Base-by-base conservation (phyloP, 1,140 invertebrate species). In the Notospermus geniculatus region DNA sequence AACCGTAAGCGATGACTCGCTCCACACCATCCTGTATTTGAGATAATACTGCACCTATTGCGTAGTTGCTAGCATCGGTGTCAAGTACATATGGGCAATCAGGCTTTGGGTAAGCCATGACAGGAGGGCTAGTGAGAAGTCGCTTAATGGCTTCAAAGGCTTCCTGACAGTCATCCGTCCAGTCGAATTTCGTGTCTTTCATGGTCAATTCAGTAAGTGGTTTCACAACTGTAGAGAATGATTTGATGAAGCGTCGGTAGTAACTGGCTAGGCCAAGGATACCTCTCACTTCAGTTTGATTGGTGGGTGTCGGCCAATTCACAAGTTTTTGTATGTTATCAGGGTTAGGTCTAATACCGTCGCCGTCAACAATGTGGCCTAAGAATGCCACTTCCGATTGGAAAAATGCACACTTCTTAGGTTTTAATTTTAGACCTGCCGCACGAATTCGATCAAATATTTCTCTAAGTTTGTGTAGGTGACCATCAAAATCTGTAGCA, bases 11-110 rank as follows among this genome's bases (percentile, higher is more conserved):
- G n/a, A n/a, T n/a, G n/a, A 61, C 62, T 4, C 59, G 19, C n/a
- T 67, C 62, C 13, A 56, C 56, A n/a, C 71, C 71, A 45, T 73
- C 66, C 13, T 71, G 58, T 15, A 70, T 63, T 69, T 84, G 82
- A 19, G 72, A 71, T 17, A 84, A 56, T 9, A 82, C 73, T 22
- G 77, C 82, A 17, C 73, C 77, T 36, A 81, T 68, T 11, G 74
- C 75, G 78, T n/a, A n/a, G n/a, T n/a, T n/a, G n/a, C n/a, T n/a
- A n/a, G n/a, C n/a, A n/a, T n/a, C n/a, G n/a, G n/a, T 80, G 29
- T 80, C 74, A 2, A 83, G 63, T 2, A 74, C 75, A 46, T 80
- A 79, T n/a, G 23, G 72, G 59, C 9, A 63, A 11, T 56, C 54
- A 43, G 70, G 69, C 62, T 76, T 63, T 22, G 77, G 76, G 57